A percentile compares a stretch with the other conserved stretches of the same genome.
Conservation (phyloP, 2,888 invertebrate species). For the Invenusta paracnida region DNA sequence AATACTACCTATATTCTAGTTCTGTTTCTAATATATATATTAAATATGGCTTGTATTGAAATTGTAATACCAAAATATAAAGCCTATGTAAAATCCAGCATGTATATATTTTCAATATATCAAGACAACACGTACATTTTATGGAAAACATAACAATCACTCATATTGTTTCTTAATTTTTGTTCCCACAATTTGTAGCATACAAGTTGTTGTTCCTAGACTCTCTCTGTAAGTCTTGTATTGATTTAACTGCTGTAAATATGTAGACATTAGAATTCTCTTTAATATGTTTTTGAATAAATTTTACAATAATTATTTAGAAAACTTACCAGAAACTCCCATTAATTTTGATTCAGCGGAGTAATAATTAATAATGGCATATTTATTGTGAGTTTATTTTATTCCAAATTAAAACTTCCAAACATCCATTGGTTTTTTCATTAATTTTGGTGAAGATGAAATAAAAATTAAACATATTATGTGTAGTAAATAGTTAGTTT, state of each 20-base stretch:
- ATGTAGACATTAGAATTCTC: neutral
- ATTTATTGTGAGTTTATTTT: neutral
- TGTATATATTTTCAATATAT: neutral
- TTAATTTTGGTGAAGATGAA: too few relatives aligned
- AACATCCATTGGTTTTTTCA: neutral
- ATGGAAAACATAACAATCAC: neutral
- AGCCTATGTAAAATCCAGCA: neutral
- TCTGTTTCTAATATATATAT: neutral
- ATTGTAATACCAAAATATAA: neutral
- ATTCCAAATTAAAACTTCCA: neutral
- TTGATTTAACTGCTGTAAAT: neutral
- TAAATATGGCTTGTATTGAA: neutral
- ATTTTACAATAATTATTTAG: neutral
- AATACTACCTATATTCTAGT: neutral
- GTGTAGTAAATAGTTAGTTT: too few relatives aligned
- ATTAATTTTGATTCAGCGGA: neutral
- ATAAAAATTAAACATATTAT: too few relatives aligned
- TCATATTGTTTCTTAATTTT: neutral
- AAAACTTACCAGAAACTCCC: neutral
- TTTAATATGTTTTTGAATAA: neutral
- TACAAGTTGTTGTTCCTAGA: neutral
- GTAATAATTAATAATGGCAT: neutral
- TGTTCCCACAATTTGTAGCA: neutral
- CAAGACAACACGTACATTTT: neutral
- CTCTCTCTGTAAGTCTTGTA: neutral